Evolutionary conservation across 2,113 vertebrate genomes (phyloP).

Genomic region (Clarias gariepinus): DNA sequence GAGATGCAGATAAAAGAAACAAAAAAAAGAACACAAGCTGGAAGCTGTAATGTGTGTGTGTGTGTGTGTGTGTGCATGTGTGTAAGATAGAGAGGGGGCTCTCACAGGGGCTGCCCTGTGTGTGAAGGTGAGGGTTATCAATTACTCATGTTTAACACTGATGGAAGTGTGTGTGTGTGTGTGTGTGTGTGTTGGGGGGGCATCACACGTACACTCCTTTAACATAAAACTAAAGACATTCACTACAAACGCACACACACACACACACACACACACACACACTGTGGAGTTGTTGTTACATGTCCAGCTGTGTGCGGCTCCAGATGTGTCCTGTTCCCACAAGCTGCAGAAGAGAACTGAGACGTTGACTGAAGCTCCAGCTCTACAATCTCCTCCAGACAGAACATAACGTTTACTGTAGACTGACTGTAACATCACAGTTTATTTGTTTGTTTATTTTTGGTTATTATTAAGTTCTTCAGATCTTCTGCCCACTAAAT

Average conservation of each 20-base stretch:
- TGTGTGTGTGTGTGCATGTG: neutral
- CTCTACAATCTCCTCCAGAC: neutral
- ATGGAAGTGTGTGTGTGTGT: too few species aligned
- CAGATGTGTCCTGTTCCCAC: neutral
- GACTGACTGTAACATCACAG: neutral
- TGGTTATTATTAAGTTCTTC: too few species aligned
- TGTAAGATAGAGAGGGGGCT: too few species aligned
- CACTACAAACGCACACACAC: neutral
- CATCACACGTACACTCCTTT: neutral
- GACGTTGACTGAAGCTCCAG: too few species aligned
- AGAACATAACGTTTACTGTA: neutral
- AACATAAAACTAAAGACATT: neutral
- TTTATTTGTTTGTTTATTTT: too few species aligned
- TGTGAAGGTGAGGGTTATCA: neutral
- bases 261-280: neutral
- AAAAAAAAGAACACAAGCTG: conserved; percentile 24
- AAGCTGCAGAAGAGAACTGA: neutral
- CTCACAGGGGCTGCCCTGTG: neutral
- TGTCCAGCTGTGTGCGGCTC: neutral
- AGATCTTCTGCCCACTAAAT: too few species aligned
- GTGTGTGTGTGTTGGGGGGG: too few species aligned
- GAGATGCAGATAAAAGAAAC: neutral
- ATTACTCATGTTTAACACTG: neutral
- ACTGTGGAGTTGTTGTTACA: neutral
- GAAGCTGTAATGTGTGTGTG: neutral